Evolutionary conservation across 1,140 invertebrate genomes (phyloP).

Genomic region (Ectropis grisescens): DNA sequence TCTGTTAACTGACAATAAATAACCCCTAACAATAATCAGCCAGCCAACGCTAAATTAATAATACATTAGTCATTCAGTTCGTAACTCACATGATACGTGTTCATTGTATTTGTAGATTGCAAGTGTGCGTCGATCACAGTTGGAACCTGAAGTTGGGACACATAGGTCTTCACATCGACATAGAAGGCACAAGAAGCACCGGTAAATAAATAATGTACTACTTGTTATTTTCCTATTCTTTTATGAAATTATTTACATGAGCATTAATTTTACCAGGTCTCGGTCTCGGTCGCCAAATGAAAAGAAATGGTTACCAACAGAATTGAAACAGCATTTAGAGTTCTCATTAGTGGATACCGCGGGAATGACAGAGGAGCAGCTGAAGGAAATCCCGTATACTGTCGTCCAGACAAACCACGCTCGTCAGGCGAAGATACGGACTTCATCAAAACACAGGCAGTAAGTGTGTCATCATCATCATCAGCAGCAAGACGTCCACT

Average conservation of each 20-base stretch:
- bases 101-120: constrained; percentile 67
- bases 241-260: too few species aligned
- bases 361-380: constrained; percentile 89
- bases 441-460: constrained; percentile 63
- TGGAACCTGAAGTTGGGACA: constrained; percentile 51
- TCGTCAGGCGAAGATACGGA: constrained; percentile 70
- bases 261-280: constrained; percentile 62
- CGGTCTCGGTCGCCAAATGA: constrained; percentile 80
- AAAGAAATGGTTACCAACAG: constrained; percentile 78
- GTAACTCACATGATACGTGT: too few species aligned
- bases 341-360: constrained; percentile 91
- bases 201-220: neutral
- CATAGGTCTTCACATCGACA: constrained; percentile 19
- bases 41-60: too few species aligned
- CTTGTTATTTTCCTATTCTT: neutral
- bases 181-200: constrained; percentile 1
- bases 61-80: too few species aligned
- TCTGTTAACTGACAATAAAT: too few species aligned
- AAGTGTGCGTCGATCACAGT: constrained; percentile 72
- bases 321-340: constrained; percentile 87
- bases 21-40: too few species aligned
- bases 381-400: constrained; percentile 93
- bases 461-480: too few species aligned
- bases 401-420: constrained; percentile 82
- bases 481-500: too few species aligned